Conservation (phyloP, 2,888 invertebrate species). For the Acleris sparsana region DNA sequence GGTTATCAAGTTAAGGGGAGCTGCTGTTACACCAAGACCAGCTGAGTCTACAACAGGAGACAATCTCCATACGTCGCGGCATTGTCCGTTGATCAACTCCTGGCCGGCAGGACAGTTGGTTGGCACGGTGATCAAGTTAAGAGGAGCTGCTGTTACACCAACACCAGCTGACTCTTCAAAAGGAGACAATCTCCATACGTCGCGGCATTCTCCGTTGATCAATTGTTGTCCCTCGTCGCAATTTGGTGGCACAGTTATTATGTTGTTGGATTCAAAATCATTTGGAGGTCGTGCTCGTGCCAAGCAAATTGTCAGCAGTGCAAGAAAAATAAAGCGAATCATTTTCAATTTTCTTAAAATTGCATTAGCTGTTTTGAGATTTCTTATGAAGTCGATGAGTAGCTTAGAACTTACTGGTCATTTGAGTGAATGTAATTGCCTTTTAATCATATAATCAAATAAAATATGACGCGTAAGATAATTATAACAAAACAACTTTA, state of each 20-base stretch:
- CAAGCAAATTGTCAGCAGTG: slow-evolving; percentile 10
- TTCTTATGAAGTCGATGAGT: slow-evolving; percentile 12
- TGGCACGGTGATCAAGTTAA: slow-evolving; percentile 31
- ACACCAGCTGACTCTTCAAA: neutral
- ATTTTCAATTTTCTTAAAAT: slow-evolving; percentile 7
- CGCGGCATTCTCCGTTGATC: slow-evolving; percentile 26
- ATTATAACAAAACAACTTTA: slow-evolving; percentile 28
- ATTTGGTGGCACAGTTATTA: slow-evolving; percentile 23
- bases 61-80: slow-evolving; percentile 29
- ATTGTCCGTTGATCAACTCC: slow-evolving; percentile 37
- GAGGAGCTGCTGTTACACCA: slow-evolving; percentile 3
- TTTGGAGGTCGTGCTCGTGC: slow-evolving; percentile 24
- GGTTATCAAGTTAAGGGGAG: slow-evolving; percentile 15
- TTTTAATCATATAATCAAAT: slow-evolving; percentile 51
- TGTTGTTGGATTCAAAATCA: slow-evolving; percentile 34
- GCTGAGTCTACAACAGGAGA: neutral
- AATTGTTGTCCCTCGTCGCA: slow-evolving; percentile 20
- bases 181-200: slow-evolving; percentile 2
- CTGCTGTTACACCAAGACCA: neutral
- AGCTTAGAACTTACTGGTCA: slow-evolving; percentile 30
- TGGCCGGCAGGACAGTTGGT: slow-evolving; percentile 39
- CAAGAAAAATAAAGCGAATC: slow-evolving; percentile 15
- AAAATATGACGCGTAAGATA: slow-evolving; percentile 28
- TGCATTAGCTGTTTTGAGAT: neutral
- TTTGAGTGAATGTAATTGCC: slow-evolving; percentile 47